Percentiles rank a stretch among this genome's conserved stretches.
Evolutionary conservation across 2,888 invertebrate species (phyloP).

Genomic region (Altica lythri): DNA sequence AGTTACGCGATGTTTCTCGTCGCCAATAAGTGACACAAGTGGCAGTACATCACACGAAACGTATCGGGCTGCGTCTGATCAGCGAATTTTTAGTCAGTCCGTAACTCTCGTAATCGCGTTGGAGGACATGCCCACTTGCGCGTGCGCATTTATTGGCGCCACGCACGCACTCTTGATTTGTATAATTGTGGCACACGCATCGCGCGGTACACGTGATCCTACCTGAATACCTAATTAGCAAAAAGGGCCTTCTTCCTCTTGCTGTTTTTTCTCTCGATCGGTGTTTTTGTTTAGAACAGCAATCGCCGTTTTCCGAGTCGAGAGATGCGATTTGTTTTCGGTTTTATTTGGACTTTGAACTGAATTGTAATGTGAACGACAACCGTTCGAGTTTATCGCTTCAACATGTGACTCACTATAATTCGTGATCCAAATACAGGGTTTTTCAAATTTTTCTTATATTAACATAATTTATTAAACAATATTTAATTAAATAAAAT

Average conservation of each 20-base stretch:
- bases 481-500: too few species aligned
- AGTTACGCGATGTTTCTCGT: constrained; percentile 24
- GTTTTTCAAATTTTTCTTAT: neutral
- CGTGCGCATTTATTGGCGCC: constrained; percentile 52
- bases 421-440: constrained; percentile 12
- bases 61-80: constrained; percentile 28
- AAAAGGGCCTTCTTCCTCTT: constrained; percentile 24
- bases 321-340: constrained; percentile 11
- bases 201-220: constrained; percentile 46
- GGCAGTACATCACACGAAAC: constrained; percentile 25
- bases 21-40: constrained; percentile 7
- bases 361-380: constrained; percentile 3
- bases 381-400: constrained; percentile 13
- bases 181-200: constrained; percentile 54
- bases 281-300: neutral
- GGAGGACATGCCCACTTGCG: constrained; percentile 53
- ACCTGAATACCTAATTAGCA: constrained; percentile 37
- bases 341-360: constrained; percentile 21
- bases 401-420: constrained; percentile 15
- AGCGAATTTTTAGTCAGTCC: constrained; percentile 25
- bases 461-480: neutral
- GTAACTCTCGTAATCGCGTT: constrained; percentile 41
- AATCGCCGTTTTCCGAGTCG: neutral
- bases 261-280: neutral
- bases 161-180: constrained; percentile 54